Percentiles rank a stretch among this genome's conserved stretches.
phyloP scores from a whole-genome alignment of 2,888 invertebrate genomes.

The Nysson spinosus region DNA sequence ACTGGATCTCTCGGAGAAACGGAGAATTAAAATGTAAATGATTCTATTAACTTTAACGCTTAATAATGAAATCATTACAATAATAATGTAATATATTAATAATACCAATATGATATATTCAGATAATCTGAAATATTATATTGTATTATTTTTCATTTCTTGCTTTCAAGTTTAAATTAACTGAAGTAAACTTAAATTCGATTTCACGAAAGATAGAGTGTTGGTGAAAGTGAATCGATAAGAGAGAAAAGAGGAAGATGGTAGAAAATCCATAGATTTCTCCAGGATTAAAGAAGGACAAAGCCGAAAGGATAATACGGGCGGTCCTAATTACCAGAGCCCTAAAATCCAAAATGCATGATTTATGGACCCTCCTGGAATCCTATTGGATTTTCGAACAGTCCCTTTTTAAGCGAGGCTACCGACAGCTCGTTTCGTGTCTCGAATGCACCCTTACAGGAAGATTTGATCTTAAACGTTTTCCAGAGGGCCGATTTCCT shows the following conservation, averaged over 20 bases:
- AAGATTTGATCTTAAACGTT: constrained; percentile 39
- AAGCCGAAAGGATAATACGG: constrained; percentile 20
- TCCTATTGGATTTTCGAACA: constrained; percentile 9
- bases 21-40: too few species aligned
- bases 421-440: neutral
- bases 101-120: too few species aligned
- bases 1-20: too few species aligned
- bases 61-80: too few species aligned
- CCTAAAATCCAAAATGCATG: constrained; percentile 24
- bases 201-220: neutral
- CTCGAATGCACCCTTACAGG: constrained; percentile 5
- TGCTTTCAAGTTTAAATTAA: too few species aligned
- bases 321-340: constrained; percentile 29
- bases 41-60: too few species aligned
- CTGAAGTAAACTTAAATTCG: too few species aligned
- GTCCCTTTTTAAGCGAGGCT: constrained; percentile 5
- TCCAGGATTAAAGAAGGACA: constrained; percentile 16
- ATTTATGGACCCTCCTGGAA: constrained; percentile 46
- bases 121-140: too few species aligned
- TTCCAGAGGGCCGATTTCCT: constrained; percentile 17
- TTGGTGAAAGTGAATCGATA: neutral
- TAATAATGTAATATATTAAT: too few species aligned
- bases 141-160: too few species aligned
- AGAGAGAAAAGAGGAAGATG: neutral
- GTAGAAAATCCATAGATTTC: constrained; percentile 6